Evolutionary conservation across 2,888 invertebrate species (phyloP).

Genomic region (Leptinotarsa tumamoca): DNA sequence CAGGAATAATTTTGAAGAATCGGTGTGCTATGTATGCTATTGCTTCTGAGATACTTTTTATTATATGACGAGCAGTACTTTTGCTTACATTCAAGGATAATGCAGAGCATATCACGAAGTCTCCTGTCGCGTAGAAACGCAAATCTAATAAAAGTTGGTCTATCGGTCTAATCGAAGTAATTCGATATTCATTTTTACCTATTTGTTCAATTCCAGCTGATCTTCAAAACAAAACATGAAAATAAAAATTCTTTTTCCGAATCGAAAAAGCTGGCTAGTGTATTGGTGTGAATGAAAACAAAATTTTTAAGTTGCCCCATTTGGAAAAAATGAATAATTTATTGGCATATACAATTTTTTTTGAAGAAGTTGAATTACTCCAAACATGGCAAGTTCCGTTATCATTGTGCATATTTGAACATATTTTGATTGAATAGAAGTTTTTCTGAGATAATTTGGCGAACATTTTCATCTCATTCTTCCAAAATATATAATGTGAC

Average conservation of each 20-base stretch:
- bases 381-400: too few relatives aligned
- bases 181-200: background rate
- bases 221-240: background rate
- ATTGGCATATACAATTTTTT: too few relatives aligned
- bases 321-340: too few relatives aligned
- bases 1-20: conserved; percentile 20
- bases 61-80: conserved; percentile 9
- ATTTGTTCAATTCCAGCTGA: background rate
- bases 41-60: conserved; percentile 19
- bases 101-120: conserved; percentile 15
- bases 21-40: conserved; percentile 22
- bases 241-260: background rate
- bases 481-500: too few relatives aligned
- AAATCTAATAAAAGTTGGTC: background rate
- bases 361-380: too few relatives aligned
- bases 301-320: too few relatives aligned
- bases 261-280: too few relatives aligned
- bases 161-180: conserved; percentile 9
- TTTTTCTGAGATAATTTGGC: too few relatives aligned
- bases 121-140: conserved; percentile 11
- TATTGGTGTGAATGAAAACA: too few relatives aligned
- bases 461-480: too few relatives aligned
- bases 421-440: too few relatives aligned
- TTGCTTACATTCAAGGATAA: conserved; percentile 15
- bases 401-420: too few relatives aligned